A percentile compares a stretch with the other conserved stretches of the same genome.
phyloP scores from a whole-genome alignment of 2,888 invertebrate genomes.

The Meta bourneti region DNA sequence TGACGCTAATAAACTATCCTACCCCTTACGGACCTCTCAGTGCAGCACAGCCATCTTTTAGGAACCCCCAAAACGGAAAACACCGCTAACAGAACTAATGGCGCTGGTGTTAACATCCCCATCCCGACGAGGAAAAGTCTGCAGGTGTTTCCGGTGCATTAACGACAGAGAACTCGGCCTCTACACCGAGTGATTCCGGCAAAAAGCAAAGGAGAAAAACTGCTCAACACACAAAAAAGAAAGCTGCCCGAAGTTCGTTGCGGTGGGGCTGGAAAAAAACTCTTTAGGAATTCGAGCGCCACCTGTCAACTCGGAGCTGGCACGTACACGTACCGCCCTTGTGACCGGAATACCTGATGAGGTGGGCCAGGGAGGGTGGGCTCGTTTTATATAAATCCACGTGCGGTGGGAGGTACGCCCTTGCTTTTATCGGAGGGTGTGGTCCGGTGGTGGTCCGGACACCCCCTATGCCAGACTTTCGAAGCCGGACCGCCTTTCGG shows the following conservation, averaged over 20 bases:
- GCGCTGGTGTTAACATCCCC: no score
- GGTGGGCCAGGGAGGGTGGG: slow-evolving; percentile 54
- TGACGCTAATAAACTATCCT: no score
- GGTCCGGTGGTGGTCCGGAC: slow-evolving; percentile 50
- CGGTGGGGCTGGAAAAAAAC: not conserved
- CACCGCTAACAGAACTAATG: no score
- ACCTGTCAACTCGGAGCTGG: not conserved
- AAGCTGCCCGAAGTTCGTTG: no score
- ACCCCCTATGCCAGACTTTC: not conserved
- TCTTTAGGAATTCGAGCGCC: not conserved
- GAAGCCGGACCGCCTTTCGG: no score
- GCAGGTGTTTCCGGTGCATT: not conserved
- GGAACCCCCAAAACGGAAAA: no score
- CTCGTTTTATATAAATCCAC: not conserved
- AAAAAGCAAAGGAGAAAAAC: no score
- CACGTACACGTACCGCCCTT: slow-evolving; percentile 36
- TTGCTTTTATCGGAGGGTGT: slow-evolving; percentile 57
- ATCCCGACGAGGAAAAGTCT: not conserved
- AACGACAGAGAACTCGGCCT: not conserved
- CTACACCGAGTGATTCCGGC: no score
- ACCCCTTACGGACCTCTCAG: no score
- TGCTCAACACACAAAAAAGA: no score
- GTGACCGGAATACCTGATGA: slow-evolving; percentile 71
- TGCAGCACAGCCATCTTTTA: no score
- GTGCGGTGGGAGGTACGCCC: slow-evolving; percentile 58